Conservation (phyloP, 2,888 invertebrate genomes). For the Caenorhabditis doughertyi region DNA sequence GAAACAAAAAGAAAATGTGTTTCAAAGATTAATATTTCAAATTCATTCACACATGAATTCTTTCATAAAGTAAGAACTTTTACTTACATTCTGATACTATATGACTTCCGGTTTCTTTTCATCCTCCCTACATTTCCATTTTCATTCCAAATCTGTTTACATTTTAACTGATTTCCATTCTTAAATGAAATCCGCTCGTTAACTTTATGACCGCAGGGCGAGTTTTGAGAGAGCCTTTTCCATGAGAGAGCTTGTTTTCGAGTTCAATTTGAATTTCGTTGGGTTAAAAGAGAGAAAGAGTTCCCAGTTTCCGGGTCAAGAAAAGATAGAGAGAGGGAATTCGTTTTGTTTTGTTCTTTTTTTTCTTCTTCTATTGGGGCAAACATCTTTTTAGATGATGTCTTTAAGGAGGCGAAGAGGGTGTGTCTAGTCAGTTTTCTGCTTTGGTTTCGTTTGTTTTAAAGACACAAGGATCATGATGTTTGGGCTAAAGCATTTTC, state of each 20-base stretch:
- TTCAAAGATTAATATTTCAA: background rate
- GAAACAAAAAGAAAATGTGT: too few species aligned
- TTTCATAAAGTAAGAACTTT: background rate
- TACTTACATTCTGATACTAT: background rate
- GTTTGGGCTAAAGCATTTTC: background rate
- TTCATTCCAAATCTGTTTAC: conserved; percentile 39
- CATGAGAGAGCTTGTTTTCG: conserved; percentile 42
- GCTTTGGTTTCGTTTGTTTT: too few species aligned
- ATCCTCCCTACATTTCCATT: background rate
- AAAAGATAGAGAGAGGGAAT: conserved; percentile 3
- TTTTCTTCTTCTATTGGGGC: conserved; percentile 4
- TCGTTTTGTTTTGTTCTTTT: conserved; percentile 28
- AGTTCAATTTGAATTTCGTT: conserved; percentile 50
- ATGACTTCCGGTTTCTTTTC: background rate
- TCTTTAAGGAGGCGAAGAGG: background rate
- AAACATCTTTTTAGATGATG: conserved; percentile 33
- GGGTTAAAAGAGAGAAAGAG: background rate
- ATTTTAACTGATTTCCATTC: conserved; percentile 11
- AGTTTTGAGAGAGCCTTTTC: conserved; percentile 1
- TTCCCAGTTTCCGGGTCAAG: conserved; percentile 35
- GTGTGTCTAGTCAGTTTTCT: conserved; percentile 7
- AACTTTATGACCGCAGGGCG: conserved; percentile 56
- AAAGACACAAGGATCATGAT: conserved; percentile 15
- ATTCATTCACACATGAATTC: background rate
- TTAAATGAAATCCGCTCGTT: conserved; percentile 22